A percentile compares a stretch with the other conserved stretches of the same genome.
Conservation (phyloP, 2,797 vertebrate species). For the Bradypodion ventrale region DNA sequence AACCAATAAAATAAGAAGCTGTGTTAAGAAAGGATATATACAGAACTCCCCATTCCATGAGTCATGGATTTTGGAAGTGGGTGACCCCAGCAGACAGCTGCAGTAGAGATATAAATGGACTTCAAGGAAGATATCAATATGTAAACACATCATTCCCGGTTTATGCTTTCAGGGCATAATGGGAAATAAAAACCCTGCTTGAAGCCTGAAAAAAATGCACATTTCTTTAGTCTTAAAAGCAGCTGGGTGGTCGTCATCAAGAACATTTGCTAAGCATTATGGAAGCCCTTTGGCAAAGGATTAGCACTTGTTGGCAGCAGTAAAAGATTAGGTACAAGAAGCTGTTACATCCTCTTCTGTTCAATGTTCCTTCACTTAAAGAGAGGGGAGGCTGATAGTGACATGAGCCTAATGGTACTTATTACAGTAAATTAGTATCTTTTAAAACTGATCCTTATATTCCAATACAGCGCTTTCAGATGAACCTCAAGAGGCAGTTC, state of each 20-base stretch:
- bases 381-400: conserved; percentile 20
- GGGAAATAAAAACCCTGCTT: background rate
- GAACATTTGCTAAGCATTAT: conserved; percentile 49
- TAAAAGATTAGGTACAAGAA: conserved; percentile 38
- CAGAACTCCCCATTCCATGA: background rate
- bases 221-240: conserved; percentile 47
- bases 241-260: conserved; percentile 44
- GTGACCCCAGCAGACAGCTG: background rate
- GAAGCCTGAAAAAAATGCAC: conserved; percentile 31
- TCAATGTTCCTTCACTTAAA: conserved; percentile 29
- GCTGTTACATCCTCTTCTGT: conserved; percentile 26
- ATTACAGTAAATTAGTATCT: background rate
- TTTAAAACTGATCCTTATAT: background rate
- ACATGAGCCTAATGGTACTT: conserved; percentile 15
- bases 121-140: conserved; percentile 19
- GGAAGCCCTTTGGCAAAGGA: conserved; percentile 36
- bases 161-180: conserved; percentile 39
- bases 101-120: background rate
- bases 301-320: conserved; percentile 41
- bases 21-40: background rate
- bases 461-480: background rate
- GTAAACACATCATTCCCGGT: conserved; percentile 10
- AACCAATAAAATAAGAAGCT: background rate
- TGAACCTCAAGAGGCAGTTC: background rate
- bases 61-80: background rate